phyloP scores from a whole-genome alignment of 30 jellyfish, hydroid and myxozoan species.

The Phacellophora camtschatica region DNA sequence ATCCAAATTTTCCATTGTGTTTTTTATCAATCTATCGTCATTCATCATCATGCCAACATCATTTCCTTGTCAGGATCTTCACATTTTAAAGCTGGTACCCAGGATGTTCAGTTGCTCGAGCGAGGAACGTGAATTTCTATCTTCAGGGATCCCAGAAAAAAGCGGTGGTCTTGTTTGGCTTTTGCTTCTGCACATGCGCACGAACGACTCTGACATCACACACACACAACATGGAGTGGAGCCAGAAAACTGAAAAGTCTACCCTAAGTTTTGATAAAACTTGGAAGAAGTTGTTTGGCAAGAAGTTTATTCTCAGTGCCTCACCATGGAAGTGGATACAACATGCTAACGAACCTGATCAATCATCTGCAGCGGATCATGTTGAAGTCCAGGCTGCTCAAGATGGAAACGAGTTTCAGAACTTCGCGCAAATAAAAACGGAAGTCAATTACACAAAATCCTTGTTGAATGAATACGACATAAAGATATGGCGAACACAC shows the following conservation, averaged over 20 bases:
- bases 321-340: background rate
- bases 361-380: background rate
- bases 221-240: too few species aligned
- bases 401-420: background rate
- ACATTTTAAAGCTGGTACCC: too few species aligned
- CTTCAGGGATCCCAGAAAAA: too few species aligned
- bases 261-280: background rate
- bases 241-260: too few species aligned
- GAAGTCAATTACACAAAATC: conserved; percentile 81
- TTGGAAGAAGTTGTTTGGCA: conserved; percentile 46
- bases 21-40: conserved; percentile 80
- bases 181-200: too few species aligned
- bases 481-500: conserved; percentile 80
- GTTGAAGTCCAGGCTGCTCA: background rate
- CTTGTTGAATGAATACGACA: conserved; percentile 64
- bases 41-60: conserved; percentile 65
- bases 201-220: too few species aligned
- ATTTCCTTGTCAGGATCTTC: too few species aligned
- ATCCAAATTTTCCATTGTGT: conserved; percentile 73
- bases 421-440: conserved; percentile 26
- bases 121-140: too few species aligned
- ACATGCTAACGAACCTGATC: background rate
- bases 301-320: conserved; percentile 4
- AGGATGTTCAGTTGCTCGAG: too few species aligned
- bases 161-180: too few species aligned